Base-by-base conservation (phyloP, 2,797 vertebrate genomes). In the Alca torda region DNA sequence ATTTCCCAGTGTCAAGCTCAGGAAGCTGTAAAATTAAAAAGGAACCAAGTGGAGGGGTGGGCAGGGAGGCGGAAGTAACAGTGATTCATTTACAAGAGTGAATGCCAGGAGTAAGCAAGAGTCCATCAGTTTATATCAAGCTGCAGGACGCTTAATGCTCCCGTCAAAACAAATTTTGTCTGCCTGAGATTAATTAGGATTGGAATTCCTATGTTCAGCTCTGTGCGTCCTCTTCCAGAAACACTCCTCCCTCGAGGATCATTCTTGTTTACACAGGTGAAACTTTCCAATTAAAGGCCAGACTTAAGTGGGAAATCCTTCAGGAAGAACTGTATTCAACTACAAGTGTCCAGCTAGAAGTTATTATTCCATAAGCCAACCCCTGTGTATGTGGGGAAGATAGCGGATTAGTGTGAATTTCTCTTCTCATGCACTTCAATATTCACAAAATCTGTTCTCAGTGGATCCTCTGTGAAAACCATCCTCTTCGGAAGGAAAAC, bases 21-120 rank as follows among this genome's bases (percentile, higher is more conserved):
- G 96, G 95, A 97, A 97, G 88, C 91, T 97, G 95, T 97, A 98
- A 98, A 98, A 98, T 97, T 97, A 96, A 95, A 98, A 98, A 98
- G 97, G 86, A 97, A 95, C 85, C 91, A 96, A 96, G 85, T 86
- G 89, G 90, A 95, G 94, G 85, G 75, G 53, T 83, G 54, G 91
- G 87, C 77, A 96, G 87, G 81, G 60, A 79, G 79, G 91, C 4
- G 39, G 89, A 96, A 91, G 90, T 95, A 97, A 95, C n/a, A 53
- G 67, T 82, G 84, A 96, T 96, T 84, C 76, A 97, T 96, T 95
- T 93, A 68, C 76, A 89, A 79, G 64, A 91, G 81, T 51, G 82
- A 93, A 91, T 90, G 63, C 84, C 85, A 92, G 75, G 57, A 93
- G 89, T 43, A 70, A 97, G 92, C 46, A 68, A 46, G 75, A 78